These are phyloP conservation scores for Schizothorax lantsangensis DNA, from an alignment of 2,797 vertebrate genomes.

Conservation along the genomic window DNA sequence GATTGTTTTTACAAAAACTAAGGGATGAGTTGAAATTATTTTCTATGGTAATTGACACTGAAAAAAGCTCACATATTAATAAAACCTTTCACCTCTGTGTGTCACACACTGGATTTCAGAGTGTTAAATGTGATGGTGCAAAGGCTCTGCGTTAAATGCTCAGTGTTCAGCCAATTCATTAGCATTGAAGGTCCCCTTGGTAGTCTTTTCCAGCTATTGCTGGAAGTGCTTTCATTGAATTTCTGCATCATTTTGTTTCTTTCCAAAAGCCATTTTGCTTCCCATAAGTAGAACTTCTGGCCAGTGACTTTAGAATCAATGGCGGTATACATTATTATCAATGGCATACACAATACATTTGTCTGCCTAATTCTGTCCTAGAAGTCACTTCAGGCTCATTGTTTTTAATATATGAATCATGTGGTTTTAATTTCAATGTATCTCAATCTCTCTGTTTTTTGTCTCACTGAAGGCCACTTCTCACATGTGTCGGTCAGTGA, in stretches of 20 bases:
- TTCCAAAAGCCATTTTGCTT: constrained; percentile 10
- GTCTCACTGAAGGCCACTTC: constrained; percentile 82
- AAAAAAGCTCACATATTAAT: neutral
- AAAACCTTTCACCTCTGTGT: constrained; percentile 1
- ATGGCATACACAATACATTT: too few relatives aligned
- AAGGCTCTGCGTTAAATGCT: neutral
- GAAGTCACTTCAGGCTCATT: neutral
- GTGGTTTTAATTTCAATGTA: constrained; percentile 13
- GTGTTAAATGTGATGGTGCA: constrained; percentile 3
- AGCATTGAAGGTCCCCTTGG: neutral
- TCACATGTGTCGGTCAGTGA: constrained; percentile 86
- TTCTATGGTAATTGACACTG: neutral
- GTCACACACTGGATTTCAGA: neutral
- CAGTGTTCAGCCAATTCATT: constrained; percentile 5
- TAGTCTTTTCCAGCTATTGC: neutral
- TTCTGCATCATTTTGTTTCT: constrained; percentile 33
- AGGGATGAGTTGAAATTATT: neutral
- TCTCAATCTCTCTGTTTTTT: constrained; percentile 37
- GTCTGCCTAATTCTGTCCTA: neutral
- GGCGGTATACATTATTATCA: too few relatives aligned
- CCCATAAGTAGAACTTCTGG: neutral
- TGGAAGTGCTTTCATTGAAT: constrained; percentile 11
- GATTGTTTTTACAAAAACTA: neutral
- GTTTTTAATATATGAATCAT: neutral
- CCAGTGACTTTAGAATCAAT: constrained; percentile 18